Evolutionary conservation across 2,113 vertebrate genomes (phyloP).

Genomic region (Sinocyclocheilus rhinocerous): DNA sequence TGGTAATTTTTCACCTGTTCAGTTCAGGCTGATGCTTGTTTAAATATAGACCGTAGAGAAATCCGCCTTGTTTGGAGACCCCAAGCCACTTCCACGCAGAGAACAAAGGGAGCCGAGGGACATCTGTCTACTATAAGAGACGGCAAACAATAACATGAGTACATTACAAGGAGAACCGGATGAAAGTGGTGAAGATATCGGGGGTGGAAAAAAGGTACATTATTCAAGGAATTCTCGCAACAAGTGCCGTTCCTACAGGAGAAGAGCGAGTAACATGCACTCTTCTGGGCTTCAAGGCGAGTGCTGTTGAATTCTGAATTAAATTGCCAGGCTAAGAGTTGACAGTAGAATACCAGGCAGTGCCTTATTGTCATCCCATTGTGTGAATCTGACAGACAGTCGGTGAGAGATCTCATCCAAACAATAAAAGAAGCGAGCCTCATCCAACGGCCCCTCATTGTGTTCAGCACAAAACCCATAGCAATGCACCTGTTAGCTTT

Average conservation of each 20-base stretch:
- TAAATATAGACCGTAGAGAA: conserved; percentile 34
- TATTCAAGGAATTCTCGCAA: conserved; percentile 17
- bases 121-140: conserved; percentile 4
- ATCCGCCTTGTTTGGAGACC: conserved; percentile 25
- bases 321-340: conserved; percentile 49
- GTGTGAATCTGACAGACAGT: conserved; percentile 53
- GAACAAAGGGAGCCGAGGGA: conserved; percentile 25
- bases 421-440: conserved; percentile 48
- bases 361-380: conserved; percentile 52
- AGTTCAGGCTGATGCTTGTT: conserved; percentile 4
- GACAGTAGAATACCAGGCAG: conserved; percentile 51
- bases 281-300: neutral
- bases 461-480: conserved; percentile 50
- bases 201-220: neutral
- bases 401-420: conserved; percentile 44
- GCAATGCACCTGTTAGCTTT: conserved; percentile 45
- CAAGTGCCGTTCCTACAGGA: conserved; percentile 22
- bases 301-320: conserved; percentile 21
- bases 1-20: conserved; percentile 3
- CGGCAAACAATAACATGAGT: conserved; percentile 26
- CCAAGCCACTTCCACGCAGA: neutral
- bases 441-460: conserved; percentile 43
- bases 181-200: neutral
- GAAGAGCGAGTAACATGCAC: conserved; percentile 10
- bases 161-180: neutral